phyloP scores from a whole-genome alignment of 2,888 invertebrate species.

The Diarsia mendica region DNA sequence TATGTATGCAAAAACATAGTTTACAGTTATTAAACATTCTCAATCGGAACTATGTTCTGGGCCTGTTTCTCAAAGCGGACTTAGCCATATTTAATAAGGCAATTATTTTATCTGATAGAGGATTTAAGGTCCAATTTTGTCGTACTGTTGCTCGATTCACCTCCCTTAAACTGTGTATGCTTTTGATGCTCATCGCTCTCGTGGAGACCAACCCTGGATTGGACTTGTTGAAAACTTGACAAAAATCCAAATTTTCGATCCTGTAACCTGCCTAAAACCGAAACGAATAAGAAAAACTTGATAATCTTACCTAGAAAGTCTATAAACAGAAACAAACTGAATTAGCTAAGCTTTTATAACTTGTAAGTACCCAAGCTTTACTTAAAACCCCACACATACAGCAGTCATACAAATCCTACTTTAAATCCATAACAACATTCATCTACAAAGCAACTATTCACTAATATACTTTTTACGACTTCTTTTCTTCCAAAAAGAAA shows the following conservation, averaged over 20 bases:
- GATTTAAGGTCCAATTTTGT: background rate
- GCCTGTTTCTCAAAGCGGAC: no score
- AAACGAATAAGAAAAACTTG: no score
- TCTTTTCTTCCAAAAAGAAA: constrained; percentile 68
- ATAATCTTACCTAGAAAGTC: background rate
- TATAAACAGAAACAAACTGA: background rate
- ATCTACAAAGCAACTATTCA: constrained; percentile 34
- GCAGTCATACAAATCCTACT: background rate
- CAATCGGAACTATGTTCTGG: no score
- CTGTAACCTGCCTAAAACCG: background rate
- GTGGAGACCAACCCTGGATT: background rate
- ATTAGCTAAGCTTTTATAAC: background rate
- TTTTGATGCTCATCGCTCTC: background rate
- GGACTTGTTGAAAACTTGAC: background rate
- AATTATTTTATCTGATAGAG: no score
- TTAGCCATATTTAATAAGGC: no score
- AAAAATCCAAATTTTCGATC: no score
- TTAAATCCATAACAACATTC: constrained; percentile 31
- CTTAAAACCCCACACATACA: background rate
- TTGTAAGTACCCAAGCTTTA: background rate
- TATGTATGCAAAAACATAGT: no score
- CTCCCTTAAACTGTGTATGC: no score
- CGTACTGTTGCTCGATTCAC: background rate
- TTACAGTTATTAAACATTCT: no score
- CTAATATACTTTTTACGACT: constrained; percentile 60